Evolutionary conservation across 2,797 vertebrate species (phyloP).

Genomic region (Gouania willdenowi): DNA sequence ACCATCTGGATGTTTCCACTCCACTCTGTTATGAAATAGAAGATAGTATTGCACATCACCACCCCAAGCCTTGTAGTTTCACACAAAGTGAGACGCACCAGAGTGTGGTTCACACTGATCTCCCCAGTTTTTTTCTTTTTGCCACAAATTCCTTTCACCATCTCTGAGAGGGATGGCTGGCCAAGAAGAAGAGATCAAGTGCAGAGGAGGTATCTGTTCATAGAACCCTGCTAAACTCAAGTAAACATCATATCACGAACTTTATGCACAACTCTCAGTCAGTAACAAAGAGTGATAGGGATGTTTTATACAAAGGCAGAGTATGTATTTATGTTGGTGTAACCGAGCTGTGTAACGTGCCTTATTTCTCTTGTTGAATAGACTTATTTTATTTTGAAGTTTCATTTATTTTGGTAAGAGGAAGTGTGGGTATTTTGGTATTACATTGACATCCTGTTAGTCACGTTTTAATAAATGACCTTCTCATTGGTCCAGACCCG

Average conservation of each 20-base stretch:
- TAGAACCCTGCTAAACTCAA: constrained; percentile 6
- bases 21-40: constrained; percentile 24
- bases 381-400: too few relatives aligned
- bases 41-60: too few relatives aligned
- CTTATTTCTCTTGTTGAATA: too few relatives aligned
- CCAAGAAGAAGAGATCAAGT: constrained; percentile 26
- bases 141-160: constrained; percentile 46
- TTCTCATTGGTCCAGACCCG: too few relatives aligned
- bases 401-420: too few relatives aligned
- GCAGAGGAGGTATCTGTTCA: constrained; percentile 20
- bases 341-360: too few relatives aligned
- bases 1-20: too few relatives aligned
- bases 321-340: constrained; percentile 1
- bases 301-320: constrained; percentile 3
- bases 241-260: neutral
- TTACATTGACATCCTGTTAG: too few relatives aligned
- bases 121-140: constrained; percentile 20
- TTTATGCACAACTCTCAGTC: constrained; percentile 4
- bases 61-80: too few relatives aligned
- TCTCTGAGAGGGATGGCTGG: constrained; percentile 39
- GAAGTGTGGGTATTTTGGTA: too few relatives aligned
- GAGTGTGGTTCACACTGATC: constrained; percentile 53
- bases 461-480: too few relatives aligned
- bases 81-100: constrained; percentile 24
- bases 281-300: neutral